phyloP scores from a whole-genome alignment of 1,140 invertebrate species.

The Pachypeltis micranthus region DNA sequence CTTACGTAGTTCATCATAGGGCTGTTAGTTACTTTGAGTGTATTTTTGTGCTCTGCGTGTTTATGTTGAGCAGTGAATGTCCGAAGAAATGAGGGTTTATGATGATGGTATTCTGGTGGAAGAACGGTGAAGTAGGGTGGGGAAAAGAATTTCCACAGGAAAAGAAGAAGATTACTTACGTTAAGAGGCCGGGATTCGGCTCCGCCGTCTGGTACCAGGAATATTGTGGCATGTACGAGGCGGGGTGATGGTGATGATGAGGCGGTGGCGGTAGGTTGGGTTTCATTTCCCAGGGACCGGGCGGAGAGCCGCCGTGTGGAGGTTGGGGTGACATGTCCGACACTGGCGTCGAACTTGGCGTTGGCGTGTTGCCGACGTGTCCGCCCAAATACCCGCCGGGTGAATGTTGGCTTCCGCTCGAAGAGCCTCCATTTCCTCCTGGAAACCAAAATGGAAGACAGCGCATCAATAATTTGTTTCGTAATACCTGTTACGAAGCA shows the following conservation, averaged over 20 bases:
- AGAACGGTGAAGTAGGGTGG: background rate
- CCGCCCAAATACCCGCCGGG: constrained; percentile 30
- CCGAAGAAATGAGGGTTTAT: too few species aligned
- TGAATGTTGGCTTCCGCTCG: constrained; percentile 31
- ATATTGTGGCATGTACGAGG: constrained; percentile 53
- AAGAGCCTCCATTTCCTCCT: constrained; percentile 26
- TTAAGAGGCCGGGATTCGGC: constrained; percentile 55
- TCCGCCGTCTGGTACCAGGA: constrained; percentile 55
- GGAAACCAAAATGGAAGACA: too few species aligned
- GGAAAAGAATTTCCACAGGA: background rate
- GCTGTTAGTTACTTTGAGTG: too few species aligned
- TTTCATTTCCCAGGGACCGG: constrained; percentile 59
- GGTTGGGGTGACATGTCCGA: constrained; percentile 44
- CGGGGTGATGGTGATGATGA: constrained; percentile 44
- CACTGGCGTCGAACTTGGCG: constrained; percentile 41
- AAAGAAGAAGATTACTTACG: constrained; percentile 40
- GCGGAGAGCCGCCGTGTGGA: constrained; percentile 40
- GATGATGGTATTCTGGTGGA: background rate
- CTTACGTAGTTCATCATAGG: too few species aligned
- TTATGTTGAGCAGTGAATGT: too few species aligned
- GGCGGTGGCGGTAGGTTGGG: constrained; percentile 40
- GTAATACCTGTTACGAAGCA: too few species aligned
- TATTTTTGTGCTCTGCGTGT: too few species aligned
- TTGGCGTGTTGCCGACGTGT: constrained; percentile 27
- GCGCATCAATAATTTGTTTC: too few species aligned